Conservation (phyloP, 2,888 invertebrate genomes). For the Drosophila greeni region DNA sequence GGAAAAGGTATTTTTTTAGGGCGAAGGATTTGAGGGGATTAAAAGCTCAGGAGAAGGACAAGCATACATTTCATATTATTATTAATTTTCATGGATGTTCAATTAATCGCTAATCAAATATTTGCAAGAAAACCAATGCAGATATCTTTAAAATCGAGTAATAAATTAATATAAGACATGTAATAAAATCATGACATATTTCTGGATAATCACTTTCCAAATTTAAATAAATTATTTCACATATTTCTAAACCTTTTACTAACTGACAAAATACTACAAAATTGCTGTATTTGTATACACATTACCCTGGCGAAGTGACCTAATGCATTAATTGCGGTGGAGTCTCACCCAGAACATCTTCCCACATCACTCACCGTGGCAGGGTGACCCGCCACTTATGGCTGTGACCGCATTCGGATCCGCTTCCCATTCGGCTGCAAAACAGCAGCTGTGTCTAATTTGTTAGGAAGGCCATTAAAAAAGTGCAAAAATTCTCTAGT, state of each 20-base stretch:
- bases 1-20: conserved; percentile 13
- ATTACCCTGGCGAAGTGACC: conserved; percentile 18
- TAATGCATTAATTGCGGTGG: conserved; percentile 23
- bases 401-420: conserved; percentile 44
- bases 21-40: neutral
- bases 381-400: conserved; percentile 32
- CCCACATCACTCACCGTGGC: conserved; percentile 57
- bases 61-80: too few species aligned
- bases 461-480: conserved; percentile 60
- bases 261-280: neutral
- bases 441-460: conserved; percentile 64
- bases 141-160: too few species aligned
- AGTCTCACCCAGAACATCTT: conserved; percentile 49
- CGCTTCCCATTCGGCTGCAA: conserved; percentile 45
- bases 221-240: neutral
- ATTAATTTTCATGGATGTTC: too few species aligned
- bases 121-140: too few species aligned
- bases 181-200: neutral
- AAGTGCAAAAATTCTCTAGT: conserved; percentile 35
- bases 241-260: neutral
- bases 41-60: neutral
- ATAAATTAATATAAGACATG: neutral
- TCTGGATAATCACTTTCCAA: neutral
- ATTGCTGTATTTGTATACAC: neutral
- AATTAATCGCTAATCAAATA: too few species aligned